Percentiles rank a stretch among this genome's conserved stretches.
Evolutionary conservation across 2,888 invertebrate species (phyloP).

Genomic region (Platycnemis pennipes): DNA sequence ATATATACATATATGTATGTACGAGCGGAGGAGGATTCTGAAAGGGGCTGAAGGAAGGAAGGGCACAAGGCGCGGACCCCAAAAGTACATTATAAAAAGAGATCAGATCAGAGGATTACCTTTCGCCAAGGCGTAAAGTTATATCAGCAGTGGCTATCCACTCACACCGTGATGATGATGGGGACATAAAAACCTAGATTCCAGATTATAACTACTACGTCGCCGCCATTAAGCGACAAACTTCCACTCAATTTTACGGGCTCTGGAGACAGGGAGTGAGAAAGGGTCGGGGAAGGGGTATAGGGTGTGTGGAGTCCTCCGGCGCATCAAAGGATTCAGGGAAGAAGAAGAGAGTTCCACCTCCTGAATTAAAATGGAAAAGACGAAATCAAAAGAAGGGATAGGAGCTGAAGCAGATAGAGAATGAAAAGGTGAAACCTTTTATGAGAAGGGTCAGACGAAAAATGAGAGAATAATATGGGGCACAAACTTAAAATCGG

Average conservation of each 20-base stretch:
- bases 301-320: neutral
- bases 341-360: neutral
- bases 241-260: conserved; percentile 39
- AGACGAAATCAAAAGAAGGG: neutral
- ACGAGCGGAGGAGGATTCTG: neutral
- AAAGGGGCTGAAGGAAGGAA: neutral
- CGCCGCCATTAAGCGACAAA: neutral
- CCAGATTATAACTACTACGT: neutral
- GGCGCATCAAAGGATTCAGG: neutral
- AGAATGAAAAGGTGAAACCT: neutral
- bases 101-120: conserved; percentile 20
- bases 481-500: neutral
- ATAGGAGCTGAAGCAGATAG: neutral
- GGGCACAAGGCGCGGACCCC: neutral
- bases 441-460: neutral
- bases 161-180: neutral
- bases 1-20: neutral
- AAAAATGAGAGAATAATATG: neutral
- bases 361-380: neutral
- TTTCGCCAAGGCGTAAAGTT: conserved; percentile 12
- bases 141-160: neutral
- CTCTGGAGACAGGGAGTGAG: neutral
- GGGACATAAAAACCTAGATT: neutral
- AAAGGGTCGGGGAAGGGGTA: neutral
- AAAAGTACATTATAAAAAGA: conserved; percentile 1